A percentile compares a stretch with the other conserved stretches of the same genome.
Evolutionary conservation across 2,888 invertebrate species (phyloP).

Genomic region (Galerucella calmariensis): DNA sequence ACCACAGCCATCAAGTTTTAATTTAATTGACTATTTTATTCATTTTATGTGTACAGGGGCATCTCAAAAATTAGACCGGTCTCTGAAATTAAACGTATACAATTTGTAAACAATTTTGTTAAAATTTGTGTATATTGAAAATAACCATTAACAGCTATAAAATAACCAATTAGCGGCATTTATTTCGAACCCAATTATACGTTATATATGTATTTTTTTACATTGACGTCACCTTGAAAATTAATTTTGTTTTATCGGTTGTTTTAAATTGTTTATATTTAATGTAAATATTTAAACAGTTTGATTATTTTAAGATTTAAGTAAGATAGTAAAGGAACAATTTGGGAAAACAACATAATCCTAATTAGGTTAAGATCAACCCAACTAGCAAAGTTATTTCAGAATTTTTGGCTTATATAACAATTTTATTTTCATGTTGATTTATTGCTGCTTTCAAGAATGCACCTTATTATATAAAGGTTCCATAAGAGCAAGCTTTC

Average conservation of each 20-base stretch:
- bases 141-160: not conserved
- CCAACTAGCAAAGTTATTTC: too few relatives aligned
- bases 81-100: too few relatives aligned
- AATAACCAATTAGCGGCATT: not conserved
- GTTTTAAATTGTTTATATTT: not conserved
- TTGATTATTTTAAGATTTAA: not conserved
- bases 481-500: too few relatives aligned
- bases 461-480: too few relatives aligned
- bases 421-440: too few relatives aligned
- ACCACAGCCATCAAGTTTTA: too few relatives aligned
- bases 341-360: not conserved
- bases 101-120: not conserved
- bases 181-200: not conserved
- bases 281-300: not conserved
- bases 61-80: too few relatives aligned
- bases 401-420: too few relatives aligned
- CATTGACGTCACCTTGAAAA: slow-evolving; percentile 2
- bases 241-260: not conserved
- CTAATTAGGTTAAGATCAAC: too few relatives aligned
- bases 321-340: not conserved
- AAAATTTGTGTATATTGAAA: not conserved
- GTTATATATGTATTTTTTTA: not conserved
- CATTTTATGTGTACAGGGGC: too few relatives aligned
- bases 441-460: too few relatives aligned
- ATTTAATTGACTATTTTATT: too few relatives aligned